Base-by-base conservation (phyloP, 2,113 vertebrate genomes). In the Hippocampus barbouri region DNA sequence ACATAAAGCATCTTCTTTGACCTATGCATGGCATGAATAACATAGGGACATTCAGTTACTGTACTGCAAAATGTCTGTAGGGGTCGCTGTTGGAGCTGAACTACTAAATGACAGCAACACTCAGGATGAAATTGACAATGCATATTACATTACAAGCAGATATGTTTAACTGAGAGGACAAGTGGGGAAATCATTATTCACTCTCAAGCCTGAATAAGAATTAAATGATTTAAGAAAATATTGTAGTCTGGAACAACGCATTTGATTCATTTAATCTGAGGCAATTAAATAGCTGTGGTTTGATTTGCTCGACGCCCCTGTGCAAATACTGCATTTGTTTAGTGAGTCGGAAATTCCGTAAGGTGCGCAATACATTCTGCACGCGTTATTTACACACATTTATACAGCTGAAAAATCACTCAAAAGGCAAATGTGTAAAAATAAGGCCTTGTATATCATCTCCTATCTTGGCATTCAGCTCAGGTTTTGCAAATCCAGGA, bases 71-170 rank as follows among this genome's bases (percentile, higher is more conserved):
- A 3, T 65, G 45, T 49, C 90, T 88, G 84, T 67, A 68, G 69
- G 87, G 83, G 91, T 86, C 70, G 82, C 89, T 91, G 87, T 92
- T 88, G 86, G 27, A 83, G 86, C 82, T 87, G 53, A 41, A 15
- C 83, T 72, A 60, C 11, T 11, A 16, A 18, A 68, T 0, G 0
- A 1, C 15, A 11, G 51, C 63, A 23, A 21, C 4, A 34, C 65
- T 53, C 45, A 69, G 11, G 12, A 56, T 21, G 41, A 72, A 79
- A 77, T 67, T 80, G 72, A 73, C 74, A 62, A 79, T 81, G 74
- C 83, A 82, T 80, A 70, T 75, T 74, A 66, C 69, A 83, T 81
- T 74, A 70, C 73, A 70, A 64, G 77, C 71, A 68, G 45, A 64
- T 56, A 56, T 70, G 76, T 79, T 77, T 74, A 79, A 77, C 27